Percentiles rank a stretch among this genome's conserved stretches.
These are phyloP conservation scores for Drosophila suboccidentalis DNA, from an alignment of 2,888 invertebrate genomes.

Conservation along the genomic window DNA sequence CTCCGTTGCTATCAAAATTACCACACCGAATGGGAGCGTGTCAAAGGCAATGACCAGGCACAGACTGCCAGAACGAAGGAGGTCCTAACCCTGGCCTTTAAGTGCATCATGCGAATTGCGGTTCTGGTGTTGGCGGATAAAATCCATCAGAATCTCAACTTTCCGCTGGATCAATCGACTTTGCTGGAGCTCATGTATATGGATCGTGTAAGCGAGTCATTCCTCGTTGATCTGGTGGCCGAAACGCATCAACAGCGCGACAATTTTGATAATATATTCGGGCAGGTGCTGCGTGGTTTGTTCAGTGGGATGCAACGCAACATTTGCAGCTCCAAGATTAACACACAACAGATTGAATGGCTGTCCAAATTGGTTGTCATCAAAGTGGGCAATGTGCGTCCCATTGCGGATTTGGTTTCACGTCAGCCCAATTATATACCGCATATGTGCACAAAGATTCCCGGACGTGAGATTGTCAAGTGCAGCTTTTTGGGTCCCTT, in stretches of 20 bases:
- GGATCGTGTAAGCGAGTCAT: conserved; percentile 88
- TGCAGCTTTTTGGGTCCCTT: conserved; percentile 96
- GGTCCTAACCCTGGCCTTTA: conserved; percentile 53
- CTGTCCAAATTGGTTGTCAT: conserved; percentile 93
- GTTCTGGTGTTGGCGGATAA: conserved; percentile 81
- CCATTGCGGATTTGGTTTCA: conserved; percentile 90
- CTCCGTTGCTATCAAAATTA: conserved; percentile 82
- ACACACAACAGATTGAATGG: conserved; percentile 90
- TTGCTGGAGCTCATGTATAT: conserved; percentile 88
- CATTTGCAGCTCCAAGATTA: conserved; percentile 83
- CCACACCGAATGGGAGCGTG: conserved; percentile 45
- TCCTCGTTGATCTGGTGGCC: conserved; percentile 87
- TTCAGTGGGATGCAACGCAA: conserved; percentile 85
- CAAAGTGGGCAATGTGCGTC: conserved; percentile 90
- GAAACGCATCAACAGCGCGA: conserved; percentile 86
- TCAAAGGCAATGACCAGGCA: conserved; percentile 1
- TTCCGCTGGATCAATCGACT: conserved; percentile 86
- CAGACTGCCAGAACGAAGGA: conserved; percentile 28
- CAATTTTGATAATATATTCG: conserved; percentile 83
- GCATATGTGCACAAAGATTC: conserved; percentile 90
- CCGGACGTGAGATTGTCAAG: conserved; percentile 94
- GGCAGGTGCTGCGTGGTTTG: conserved; percentile 82
- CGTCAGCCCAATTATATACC: conserved; percentile 91
- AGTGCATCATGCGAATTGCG: conserved; percentile 72
- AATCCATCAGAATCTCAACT: conserved; percentile 78